These are phyloP conservation scores for Drosophila tanythrix DNA, from an alignment of 2,888 invertebrate species.

Conservation along the genomic window DNA sequence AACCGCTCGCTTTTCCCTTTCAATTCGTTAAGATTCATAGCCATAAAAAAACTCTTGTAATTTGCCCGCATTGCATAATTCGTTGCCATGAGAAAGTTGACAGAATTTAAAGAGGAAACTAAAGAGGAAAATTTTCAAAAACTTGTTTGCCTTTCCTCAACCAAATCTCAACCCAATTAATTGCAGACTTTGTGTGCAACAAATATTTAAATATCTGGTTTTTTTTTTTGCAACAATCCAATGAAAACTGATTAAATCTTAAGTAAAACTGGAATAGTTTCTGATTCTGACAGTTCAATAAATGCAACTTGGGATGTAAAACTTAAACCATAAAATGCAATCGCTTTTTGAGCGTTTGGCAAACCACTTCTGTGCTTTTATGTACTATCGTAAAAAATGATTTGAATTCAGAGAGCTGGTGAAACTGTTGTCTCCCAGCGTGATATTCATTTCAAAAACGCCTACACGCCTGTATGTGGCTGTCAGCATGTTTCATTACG, in stretches of 20 bases:
- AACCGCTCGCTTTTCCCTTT: constrained; percentile 34
- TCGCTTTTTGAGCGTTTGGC: background rate
- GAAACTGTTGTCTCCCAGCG: constrained; percentile 40
- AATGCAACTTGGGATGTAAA: background rate
- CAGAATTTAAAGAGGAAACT: background rate
- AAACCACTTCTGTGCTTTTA: constrained; percentile 10
- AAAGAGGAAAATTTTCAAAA: background rate
- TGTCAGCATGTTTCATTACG: constrained; percentile 6
- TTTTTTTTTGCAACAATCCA: background rate
- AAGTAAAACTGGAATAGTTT: background rate
- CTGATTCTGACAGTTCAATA: background rate
- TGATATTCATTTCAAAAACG: constrained; percentile 34
- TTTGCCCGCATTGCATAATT: constrained; percentile 20
- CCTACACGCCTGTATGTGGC: constrained; percentile 22
- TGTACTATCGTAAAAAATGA: constrained; percentile 4
- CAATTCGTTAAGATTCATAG: constrained; percentile 17
- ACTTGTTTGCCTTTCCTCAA: background rate
- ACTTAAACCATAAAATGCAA: background rate
- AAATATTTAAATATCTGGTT: background rate
- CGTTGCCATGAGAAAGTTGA: background rate
- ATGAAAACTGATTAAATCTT: background rate
- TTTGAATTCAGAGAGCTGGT: constrained; percentile 24
- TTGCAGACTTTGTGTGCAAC: background rate
- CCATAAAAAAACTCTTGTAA: constrained; percentile 5
- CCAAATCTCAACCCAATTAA: background rate